Percentiles rank a stretch among this genome's conserved stretches.
Evolutionary conservation across 2,888 invertebrate genomes (phyloP).

Genomic region (Chironomus tentans): DNA sequence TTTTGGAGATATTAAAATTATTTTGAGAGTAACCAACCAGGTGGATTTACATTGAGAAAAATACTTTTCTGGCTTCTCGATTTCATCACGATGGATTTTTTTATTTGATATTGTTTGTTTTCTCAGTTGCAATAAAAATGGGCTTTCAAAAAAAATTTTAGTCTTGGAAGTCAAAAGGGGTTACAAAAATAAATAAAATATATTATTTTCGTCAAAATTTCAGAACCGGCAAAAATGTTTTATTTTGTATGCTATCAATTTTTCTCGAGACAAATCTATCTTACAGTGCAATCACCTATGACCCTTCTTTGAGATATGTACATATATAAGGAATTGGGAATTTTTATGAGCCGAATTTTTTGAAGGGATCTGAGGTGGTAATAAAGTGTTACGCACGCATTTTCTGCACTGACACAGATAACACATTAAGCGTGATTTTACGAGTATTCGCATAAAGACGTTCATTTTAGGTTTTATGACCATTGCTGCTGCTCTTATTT

Average conservation of each 20-base stretch:
- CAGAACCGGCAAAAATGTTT: not conserved
- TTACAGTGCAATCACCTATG: conserved; percentile 22
- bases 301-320: not conserved
- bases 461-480: not conserved
- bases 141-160: not conserved
- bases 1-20: not conserved
- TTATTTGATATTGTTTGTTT: not conserved
- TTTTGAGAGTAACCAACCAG: not conserved
- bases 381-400: not conserved
- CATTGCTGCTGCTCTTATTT: not conserved
- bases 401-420: not conserved
- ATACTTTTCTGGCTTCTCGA: not conserved
- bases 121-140: not conserved
- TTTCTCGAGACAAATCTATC: not conserved
- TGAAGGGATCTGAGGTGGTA: not conserved
- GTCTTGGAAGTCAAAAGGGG: not conserved
- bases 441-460: too few species aligned
- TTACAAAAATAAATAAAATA: not conserved
- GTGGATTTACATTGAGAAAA: not conserved
- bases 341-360: not conserved
- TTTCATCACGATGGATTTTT: not conserved
- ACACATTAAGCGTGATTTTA: not conserved
- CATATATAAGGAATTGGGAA: not conserved
- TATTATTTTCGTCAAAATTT: not conserved
- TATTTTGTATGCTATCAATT: not conserved